Evolutionary conservation across 2,113 vertebrate species (phyloP).

Genomic region (Nibea albiflora): DNA sequence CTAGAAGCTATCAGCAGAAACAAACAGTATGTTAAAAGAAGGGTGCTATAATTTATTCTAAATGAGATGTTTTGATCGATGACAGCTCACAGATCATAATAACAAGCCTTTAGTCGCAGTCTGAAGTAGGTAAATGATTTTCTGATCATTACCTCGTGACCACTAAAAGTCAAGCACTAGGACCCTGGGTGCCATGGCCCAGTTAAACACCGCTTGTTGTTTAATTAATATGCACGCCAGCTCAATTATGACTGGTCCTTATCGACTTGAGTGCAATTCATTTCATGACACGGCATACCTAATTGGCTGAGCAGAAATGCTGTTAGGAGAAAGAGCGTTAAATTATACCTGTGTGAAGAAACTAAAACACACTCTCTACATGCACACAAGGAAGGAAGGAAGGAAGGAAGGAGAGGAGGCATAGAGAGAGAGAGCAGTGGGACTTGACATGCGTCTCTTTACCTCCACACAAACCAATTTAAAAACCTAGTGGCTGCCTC

Average conservation of each 20-base stretch:
- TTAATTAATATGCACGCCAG: slow-evolving; percentile 75
- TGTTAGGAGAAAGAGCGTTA: slow-evolving; percentile 42
- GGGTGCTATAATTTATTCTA: background rate
- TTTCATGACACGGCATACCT: slow-evolving; percentile 63
- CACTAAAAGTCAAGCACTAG: slow-evolving; percentile 41
- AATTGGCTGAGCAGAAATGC: slow-evolving; percentile 64
- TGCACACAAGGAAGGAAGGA: slow-evolving; percentile 1
- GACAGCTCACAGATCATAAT: background rate
- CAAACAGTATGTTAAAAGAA: background rate
- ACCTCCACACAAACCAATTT: slow-evolving; percentile 25
- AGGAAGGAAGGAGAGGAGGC: background rate
- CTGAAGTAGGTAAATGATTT: background rate
- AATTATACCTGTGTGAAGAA: slow-evolving; percentile 32
- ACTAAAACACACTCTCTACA: slow-evolving; percentile 23
- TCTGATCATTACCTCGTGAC: slow-evolving; percentile 10
- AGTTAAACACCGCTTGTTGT: slow-evolving; percentile 61
- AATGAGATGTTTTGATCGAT: background rate
- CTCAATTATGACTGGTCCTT: slow-evolving; percentile 72
- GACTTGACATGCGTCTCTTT: slow-evolving; percentile 35
- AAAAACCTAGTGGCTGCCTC: slow-evolving; percentile 14
- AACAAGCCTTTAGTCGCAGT: background rate
- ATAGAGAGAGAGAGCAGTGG: background rate
- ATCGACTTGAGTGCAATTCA: slow-evolving; percentile 56
- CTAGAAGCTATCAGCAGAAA: background rate
- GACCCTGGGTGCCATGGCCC: slow-evolving; percentile 60